Percentiles rank a stretch among this genome's conserved stretches.
Evolutionary conservation across 2,888 invertebrate species (phyloP).

Genomic region (Stenodera caucasica): DNA sequence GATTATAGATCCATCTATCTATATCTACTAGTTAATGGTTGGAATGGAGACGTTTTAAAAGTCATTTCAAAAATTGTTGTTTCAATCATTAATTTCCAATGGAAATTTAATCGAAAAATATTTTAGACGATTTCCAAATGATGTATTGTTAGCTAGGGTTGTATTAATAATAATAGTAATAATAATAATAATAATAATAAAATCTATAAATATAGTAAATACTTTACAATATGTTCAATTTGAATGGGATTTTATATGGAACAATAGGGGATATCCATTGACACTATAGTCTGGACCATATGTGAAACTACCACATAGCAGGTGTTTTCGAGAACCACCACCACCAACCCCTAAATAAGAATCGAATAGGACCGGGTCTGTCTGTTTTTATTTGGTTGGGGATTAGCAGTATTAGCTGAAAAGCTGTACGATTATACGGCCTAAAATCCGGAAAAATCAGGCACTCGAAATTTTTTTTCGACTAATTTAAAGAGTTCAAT

Average conservation of each 20-base stretch:
- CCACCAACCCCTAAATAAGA: conserved; percentile 21
- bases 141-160: too few relatives aligned
- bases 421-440: too few relatives aligned
- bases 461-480: too few relatives aligned
- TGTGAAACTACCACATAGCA: conserved; percentile 44
- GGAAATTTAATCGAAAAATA: background rate
- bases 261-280: conserved; percentile 37
- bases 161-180: too few relatives aligned
- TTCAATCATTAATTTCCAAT: conserved; percentile 24
- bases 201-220: conserved; percentile 36
- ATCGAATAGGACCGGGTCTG: conserved; percentile 20
- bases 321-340: conserved; percentile 17
- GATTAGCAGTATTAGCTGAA: conserved; percentile 18
- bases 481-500: too few relatives aligned
- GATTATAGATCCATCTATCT: conserved; percentile 15
- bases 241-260: conserved; percentile 16
- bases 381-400: conserved; percentile 18
- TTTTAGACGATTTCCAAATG: too few relatives aligned
- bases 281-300: conserved; percentile 42
- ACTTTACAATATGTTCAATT: conserved; percentile 50
- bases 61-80: conserved; percentile 32
- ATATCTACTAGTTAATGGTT: conserved; percentile 21
- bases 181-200: too few relatives aligned
- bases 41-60: conserved; percentile 38
- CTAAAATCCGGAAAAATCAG: too few relatives aligned